A percentile compares a stretch with the other conserved stretches of the same genome.
phyloP scores from a whole-genome alignment of 2,113 vertebrate species.

The Spea multiplicata region DNA sequence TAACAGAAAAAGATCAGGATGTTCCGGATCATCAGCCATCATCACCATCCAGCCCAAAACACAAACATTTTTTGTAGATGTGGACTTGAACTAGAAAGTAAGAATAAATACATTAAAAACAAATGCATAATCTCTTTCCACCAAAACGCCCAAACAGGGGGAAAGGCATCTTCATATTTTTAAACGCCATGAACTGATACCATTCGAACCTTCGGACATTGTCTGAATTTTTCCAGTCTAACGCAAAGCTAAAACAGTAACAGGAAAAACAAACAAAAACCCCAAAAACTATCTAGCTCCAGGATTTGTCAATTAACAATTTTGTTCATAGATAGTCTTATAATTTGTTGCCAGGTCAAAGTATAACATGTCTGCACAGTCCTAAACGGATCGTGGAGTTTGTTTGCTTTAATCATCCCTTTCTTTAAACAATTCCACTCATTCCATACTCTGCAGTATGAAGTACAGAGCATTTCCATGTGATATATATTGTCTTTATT shows the following conservation, averaged over 20 bases:
- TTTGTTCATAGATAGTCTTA: not conserved
- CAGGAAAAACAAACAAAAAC: not conserved
- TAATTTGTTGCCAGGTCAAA: not conserved
- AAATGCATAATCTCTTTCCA: not conserved
- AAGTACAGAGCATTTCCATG: conserved; percentile 21
- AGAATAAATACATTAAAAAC: not conserved
- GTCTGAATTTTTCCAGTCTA: too few relatives aligned
- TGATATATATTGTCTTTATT: conserved; percentile 31
- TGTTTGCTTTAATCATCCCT: conserved; percentile 40
- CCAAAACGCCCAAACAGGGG: not conserved
- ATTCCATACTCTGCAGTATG: conserved; percentile 2
- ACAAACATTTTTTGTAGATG: conserved; percentile 84
- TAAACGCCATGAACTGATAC: too few relatives aligned
- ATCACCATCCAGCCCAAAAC: conserved; percentile 96
- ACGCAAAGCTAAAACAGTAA: not conserved
- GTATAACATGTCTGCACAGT: not conserved
- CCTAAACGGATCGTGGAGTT: not conserved
- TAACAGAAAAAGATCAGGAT: conserved; percentile 90
- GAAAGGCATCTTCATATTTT: too few relatives aligned
- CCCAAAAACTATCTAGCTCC: not conserved
- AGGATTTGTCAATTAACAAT: not conserved
- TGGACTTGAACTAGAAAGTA: conserved; percentile 87
- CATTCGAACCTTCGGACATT: too few relatives aligned
- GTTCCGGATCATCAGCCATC: conserved; percentile 95
- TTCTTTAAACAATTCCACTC: conserved; percentile 15